Evolutionary conservation across 2,797 vertebrate species (phyloP), one percentile per base, ranked within the genome.

Genomic region (Salmo trutta): DNA sequence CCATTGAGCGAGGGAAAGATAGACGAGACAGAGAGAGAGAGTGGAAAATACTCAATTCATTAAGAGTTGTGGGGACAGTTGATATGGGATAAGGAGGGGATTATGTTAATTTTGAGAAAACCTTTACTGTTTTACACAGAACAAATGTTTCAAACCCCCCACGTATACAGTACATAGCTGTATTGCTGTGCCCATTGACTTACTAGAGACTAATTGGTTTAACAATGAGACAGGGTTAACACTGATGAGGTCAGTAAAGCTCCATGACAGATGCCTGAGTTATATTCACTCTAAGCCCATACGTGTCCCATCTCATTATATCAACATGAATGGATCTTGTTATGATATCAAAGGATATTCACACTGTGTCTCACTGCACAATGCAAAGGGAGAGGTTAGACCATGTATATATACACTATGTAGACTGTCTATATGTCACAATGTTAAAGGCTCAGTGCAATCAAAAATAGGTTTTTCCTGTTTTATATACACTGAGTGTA

Each of bases 141-240:
- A 24, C 8, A 24, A 24, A 24, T 8, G 8, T 62, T 62, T 24
- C 59, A 62, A 66, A 5, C 12, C 24, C 4, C 17, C 54, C n/a
- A n/a, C 17, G 2, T 59, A 19, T 7, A 59, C 17, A 7, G 56
- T n/a, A 21, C 17, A 47, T 21, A 47, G 6, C 14, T 73, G 71
- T 56, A 33, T 73, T 19, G 3, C 10, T 54, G 4, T 56, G 52
- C 52, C 21, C 29, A 31, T 73, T 56, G 51, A 29, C 8, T 53
- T 47, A 33, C 15, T 53, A 73, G 52, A 15, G 59, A 27, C 5
- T 24, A 64, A 64, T 64, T 64, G 59, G 10, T 64, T 64, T 10
- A 12, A 89, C 84, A 84, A 31, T 66, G 87, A 87, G 80, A 83
- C 84, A 86, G 80, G 78, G 89, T 90, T 88, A 84, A 85, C 15